These are phyloP conservation scores for Tetragonula clypearis DNA, from an alignment of 1,140 invertebrate genomes.

Conservation along the genomic window DNA sequence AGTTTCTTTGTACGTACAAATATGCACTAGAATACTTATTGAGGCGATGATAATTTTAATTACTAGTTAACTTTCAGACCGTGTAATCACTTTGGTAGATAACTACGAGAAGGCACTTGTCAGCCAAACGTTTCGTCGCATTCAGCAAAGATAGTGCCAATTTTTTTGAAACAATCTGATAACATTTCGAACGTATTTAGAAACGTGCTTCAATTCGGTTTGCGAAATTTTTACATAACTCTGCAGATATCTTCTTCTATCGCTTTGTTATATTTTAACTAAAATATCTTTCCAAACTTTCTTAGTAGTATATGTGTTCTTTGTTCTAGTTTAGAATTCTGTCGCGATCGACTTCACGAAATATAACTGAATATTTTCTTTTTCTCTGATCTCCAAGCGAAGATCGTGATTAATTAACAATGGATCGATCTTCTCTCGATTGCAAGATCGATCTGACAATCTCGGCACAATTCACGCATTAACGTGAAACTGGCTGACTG, in stretches of 20 bases:
- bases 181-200: too few relatives aligned
- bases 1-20: too few relatives aligned
- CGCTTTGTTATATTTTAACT: too few relatives aligned
- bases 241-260: too few relatives aligned
- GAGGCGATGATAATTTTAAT: not conserved
- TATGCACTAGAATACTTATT: not conserved
- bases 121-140: not conserved
- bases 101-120: not conserved
- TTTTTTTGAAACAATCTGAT: too few relatives aligned
- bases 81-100: not conserved
- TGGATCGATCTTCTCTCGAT: not conserved
- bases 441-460: constrained; percentile 3
- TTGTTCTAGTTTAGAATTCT: not conserved
- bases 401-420: not conserved
- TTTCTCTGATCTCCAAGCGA: not conserved
- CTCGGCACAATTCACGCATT: constrained; percentile 9
- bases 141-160: not conserved
- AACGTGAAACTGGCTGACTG: constrained; percentile 5
- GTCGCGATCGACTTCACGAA: not conserved
- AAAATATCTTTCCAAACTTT: too few relatives aligned
- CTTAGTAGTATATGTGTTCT: too few relatives aligned
- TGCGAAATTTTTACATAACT: too few relatives aligned
- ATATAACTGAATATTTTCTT: not conserved
- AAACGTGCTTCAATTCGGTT: too few relatives aligned
- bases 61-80: not conserved